These are phyloP conservation scores for Thalassarche chlororhynchos DNA, from an alignment of 2,113 vertebrate species.

Conservation along the genomic window DNA sequence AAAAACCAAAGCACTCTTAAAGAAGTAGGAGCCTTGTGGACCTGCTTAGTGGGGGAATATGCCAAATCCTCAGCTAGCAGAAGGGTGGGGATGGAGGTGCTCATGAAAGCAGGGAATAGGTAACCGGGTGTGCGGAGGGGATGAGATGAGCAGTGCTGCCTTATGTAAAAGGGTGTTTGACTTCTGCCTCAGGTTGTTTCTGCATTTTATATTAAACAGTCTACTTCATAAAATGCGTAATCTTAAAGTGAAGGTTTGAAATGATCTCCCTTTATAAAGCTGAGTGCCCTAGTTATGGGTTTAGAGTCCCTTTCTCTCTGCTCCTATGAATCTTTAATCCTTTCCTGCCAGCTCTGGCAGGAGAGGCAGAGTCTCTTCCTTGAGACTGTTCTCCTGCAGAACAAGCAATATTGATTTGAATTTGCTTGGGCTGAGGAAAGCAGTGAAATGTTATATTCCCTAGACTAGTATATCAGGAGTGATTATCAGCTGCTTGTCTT, in stretches of 20 bases:
- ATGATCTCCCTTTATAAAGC: background rate
- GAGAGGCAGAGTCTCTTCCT: background rate
- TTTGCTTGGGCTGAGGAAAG: background rate
- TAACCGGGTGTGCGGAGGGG: background rate
- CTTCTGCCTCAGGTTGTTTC: background rate
- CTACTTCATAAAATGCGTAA: background rate
- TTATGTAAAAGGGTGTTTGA: background rate
- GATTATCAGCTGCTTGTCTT: background rate
- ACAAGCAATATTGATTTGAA: background rate
- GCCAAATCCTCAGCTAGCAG: background rate
- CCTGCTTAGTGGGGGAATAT: background rate
- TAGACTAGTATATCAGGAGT: background rate
- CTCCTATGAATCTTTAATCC: background rate
- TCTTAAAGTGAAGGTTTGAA: background rate
- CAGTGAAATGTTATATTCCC: background rate
- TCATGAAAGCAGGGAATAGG: accelerated
- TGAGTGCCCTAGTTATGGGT: background rate
- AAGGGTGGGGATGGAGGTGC: background rate
- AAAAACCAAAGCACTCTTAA: background rate
- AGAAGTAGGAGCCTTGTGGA: background rate
- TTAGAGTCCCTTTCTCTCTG: background rate
- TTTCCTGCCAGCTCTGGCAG: background rate
- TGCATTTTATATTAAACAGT: background rate
- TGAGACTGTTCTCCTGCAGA: background rate
- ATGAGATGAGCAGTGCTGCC: background rate